Percentiles rank a stretch among this genome's conserved stretches.
phyloP scores from a whole-genome alignment of 1,140 invertebrate species.

The Papilio dardanus region DNA sequence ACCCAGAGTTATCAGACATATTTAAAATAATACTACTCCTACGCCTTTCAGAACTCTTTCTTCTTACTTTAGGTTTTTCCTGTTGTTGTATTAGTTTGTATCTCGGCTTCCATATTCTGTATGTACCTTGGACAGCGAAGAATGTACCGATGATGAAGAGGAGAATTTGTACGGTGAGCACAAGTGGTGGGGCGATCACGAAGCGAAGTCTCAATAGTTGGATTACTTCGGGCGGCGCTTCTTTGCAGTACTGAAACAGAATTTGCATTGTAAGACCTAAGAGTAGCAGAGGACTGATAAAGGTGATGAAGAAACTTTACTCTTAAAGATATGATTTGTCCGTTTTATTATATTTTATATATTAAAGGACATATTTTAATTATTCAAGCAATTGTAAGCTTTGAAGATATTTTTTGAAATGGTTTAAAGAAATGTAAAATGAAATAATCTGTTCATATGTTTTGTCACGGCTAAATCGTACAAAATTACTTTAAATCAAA shows the following conservation, averaged over 20 bases:
- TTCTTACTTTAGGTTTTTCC: constrained; percentile 40
- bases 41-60: constrained; percentile 49
- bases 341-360: too few species aligned
- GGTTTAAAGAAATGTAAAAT: too few species aligned
- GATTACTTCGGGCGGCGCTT: constrained; percentile 58
- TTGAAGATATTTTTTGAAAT: too few species aligned
- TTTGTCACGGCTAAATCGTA: background rate
- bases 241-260: constrained; percentile 60
- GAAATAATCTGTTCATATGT: too few species aligned
- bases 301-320: too few species aligned
- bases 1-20: constrained; percentile 55
- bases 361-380: too few species aligned
- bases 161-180: constrained; percentile 56
- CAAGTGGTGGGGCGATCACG: constrained; percentile 59
- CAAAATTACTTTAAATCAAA: background rate
- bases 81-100: constrained; percentile 57
- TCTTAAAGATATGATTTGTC: too few species aligned
- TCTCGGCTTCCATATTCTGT: constrained; percentile 59
- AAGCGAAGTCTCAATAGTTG: constrained; percentile 58
- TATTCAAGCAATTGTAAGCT: too few species aligned
- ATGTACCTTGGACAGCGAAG: constrained; percentile 54
- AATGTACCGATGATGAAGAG: constrained; percentile 59
- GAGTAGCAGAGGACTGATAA: too few species aligned
- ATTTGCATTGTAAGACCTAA: too few species aligned
- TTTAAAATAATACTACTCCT: constrained; percentile 53